These are phyloP conservation scores for Caretta caretta DNA, from an alignment of 2,113 vertebrate species.

Conservation along the genomic window DNA sequence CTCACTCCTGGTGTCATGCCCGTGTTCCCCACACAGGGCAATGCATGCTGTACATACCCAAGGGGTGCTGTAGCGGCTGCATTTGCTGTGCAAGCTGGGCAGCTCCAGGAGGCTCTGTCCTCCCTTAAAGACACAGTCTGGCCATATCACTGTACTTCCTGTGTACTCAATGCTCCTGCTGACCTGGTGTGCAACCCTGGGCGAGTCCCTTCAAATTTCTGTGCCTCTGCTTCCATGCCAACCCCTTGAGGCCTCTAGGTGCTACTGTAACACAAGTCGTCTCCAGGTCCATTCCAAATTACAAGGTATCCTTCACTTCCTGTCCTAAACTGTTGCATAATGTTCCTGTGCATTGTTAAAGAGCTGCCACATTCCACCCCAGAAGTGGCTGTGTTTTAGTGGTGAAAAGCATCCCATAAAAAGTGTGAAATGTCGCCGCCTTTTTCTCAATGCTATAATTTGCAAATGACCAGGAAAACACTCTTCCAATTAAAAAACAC, in stretches of 20 bases:
- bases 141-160: not conserved
- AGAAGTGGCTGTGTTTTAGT: not conserved
- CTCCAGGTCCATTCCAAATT: not conserved
- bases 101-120: not conserved
- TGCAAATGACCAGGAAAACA: not conserved
- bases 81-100: not conserved
- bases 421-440: not conserved
- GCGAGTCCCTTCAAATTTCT: not conserved
- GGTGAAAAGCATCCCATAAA: not conserved
- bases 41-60: accelerated
- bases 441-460: not conserved
- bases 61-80: not conserved
- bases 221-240: not conserved
- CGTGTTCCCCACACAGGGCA: not conserved
- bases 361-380: not conserved
- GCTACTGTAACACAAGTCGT: not conserved
- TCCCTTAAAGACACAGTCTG: not conserved
- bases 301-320: not conserved
- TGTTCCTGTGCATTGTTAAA: not conserved
- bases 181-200: not conserved
- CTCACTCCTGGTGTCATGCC: not conserved
- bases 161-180: not conserved
- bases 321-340: not conserved
- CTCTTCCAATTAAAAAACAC: not conserved
- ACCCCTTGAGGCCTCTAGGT: not conserved